phyloP scores from a whole-genome alignment of 2,797 vertebrate genomes.

The Micromesistius poutassou region DNA sequence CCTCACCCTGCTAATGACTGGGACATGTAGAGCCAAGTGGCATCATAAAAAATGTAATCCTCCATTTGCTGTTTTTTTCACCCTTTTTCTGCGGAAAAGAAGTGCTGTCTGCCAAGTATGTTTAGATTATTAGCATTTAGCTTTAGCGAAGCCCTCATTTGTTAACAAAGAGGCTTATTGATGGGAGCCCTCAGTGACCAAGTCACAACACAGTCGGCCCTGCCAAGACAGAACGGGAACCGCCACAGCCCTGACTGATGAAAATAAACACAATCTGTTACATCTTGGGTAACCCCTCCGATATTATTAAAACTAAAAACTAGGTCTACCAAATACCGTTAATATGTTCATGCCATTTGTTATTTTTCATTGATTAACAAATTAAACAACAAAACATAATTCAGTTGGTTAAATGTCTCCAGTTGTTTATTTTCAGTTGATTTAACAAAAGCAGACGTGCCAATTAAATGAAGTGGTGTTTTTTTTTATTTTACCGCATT shows the following conservation, averaged over 20 bases:
- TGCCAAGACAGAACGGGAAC: constrained; percentile 25
- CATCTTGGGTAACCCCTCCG: not conserved
- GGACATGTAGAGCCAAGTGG: constrained; percentile 47
- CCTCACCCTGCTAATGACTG: constrained; percentile 59
- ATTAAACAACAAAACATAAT: not conserved
- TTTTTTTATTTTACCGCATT: not conserved
- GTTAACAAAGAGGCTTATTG: constrained; percentile 56
- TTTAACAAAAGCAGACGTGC: not conserved
- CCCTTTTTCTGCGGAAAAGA: constrained; percentile 11
- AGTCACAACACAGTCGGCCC: constrained; percentile 42
- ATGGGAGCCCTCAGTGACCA: constrained; percentile 43
- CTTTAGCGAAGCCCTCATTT: constrained; percentile 55
- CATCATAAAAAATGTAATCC: constrained; percentile 58
- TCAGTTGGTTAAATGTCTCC: not conserved
- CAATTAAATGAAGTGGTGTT: too few relatives aligned
- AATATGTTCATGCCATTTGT: not conserved
- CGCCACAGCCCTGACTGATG: not conserved
- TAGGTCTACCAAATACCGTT: not conserved
- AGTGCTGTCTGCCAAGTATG: constrained; percentile 22
- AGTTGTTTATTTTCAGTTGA: not conserved
- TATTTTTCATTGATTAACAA: not conserved
- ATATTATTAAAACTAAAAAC: not conserved
- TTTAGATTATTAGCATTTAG: constrained; percentile 54
- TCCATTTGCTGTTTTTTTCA: constrained; percentile 29
- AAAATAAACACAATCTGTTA: not conserved